Base-by-base conservation (phyloP, 2,888 invertebrate species). In the Agriopis leucophaearia region DNA sequence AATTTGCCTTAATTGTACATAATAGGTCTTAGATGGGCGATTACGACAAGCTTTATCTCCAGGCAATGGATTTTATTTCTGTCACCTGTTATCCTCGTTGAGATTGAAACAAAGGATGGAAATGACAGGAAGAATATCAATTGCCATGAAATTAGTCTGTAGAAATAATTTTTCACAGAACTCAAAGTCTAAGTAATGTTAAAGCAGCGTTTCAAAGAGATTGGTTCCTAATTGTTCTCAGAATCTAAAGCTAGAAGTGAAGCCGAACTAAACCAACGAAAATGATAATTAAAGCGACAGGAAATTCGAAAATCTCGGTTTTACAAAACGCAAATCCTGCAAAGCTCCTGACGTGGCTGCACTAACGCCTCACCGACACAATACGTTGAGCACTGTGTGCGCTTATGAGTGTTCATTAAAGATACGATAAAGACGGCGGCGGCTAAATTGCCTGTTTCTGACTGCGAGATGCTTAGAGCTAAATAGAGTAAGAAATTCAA, bases 351-450 rank as follows among this genome's bases (percentile, higher is more conserved):
- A 75, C 75, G 77, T 75, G 75, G 79, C 73, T 74, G 63, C 64
- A 65, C 64, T 70, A 70, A 64, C 61, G 82, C 81, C 79, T 80
- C 63, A 55, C 78, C 81, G 71, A 82, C 84, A 87, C 91, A 90
- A 88, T 89, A 88, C 87, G 85, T 82, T 89, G 89, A 92, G 87
- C 85, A 88, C 86, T 84, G 84, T 80, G 79, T 81, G 81, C 85
- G 91, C 89, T 93, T 92, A 91, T 88, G 93, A 93, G 89, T 94
- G 93, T 94, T 92, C 92, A 89, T 92, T 92, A 92, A 91, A 93
- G 93, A 93, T 93, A 92, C 91, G 89, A 91, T 92, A 91, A 92
- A 91, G 92, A 90, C 92, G 89, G 84, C 85, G 88, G 85, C 71
- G 86, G 79, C 82, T 88, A 86, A 89, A 90, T 89, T 90, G 89